Evolutionary conservation across 1,140 invertebrate species (phyloP), one percentile per base, ranked within the genome.

Genomic region (Ips typographus): DNA sequence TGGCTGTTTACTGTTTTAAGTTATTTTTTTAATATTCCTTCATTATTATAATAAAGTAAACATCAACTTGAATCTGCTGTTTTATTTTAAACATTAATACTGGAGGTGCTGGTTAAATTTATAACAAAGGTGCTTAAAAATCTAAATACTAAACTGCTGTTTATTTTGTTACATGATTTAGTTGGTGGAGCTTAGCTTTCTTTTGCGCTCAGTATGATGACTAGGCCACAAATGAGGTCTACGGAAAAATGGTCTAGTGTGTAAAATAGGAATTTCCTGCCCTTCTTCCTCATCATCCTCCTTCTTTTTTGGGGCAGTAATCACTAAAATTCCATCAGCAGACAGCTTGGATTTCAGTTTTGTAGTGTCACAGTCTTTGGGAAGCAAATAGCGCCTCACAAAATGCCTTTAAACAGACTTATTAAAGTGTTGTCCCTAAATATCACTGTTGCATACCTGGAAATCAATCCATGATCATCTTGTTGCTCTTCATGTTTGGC

Each of bases 281-380:
- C 62, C 49, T 8, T 65, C 63, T 2, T n/a, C 40, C 2, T 55
- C 40, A 51, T 65, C 49, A 7, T 52, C 41, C 39, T 67, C 57
- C 38, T 42, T 40, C 36, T 67, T 67, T 40, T 59, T 67, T 41
- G 69, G 69, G 5, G 56, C 62, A 4, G 62, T 38, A 22, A 71
- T 61, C 1, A 44, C 4, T 7, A 71, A 41, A 42, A 71, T 56
- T 22, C 69, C 57, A 61, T 71, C 69, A 22, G 62, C 2, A 8
- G 69, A 65, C 2, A 71, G 40, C 22, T 53, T 71, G 59, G 61
- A 71, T 39, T 66, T 8, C 2, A 71, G 8, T 66, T 71, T 65
- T 2, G 55, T 58, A 49, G 42, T 2, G 7, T 71, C 63, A 43
- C 40, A 71, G 52, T 57, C 61, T 57, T 64, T 57, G 8, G 68